Percentiles rank a stretch among this genome's conserved stretches.
Conservation (phyloP, 2,113 vertebrate species). For the Brachypodius melanocephalos region DNA sequence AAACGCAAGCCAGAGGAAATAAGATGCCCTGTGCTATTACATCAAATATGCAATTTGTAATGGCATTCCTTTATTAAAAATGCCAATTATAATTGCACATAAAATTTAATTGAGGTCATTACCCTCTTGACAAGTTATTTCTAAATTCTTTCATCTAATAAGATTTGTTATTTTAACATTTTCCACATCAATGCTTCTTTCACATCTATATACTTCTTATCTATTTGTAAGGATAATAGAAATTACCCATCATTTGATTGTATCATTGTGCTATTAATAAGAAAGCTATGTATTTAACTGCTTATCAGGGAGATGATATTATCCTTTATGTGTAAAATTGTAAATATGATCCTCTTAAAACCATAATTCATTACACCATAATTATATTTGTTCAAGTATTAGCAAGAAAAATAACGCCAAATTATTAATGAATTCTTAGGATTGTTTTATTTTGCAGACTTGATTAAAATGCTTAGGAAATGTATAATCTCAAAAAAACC, state of each 20-base stretch:
- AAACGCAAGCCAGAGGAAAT: slow-evolving; percentile 67
- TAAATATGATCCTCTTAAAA: background rate
- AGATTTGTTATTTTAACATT: slow-evolving; percentile 72
- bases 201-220: slow-evolving; percentile 48
- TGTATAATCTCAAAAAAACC: background rate
- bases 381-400: background rate
- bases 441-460: background rate
- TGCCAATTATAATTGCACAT: slow-evolving; percentile 76
- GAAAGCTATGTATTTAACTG: slow-evolving; percentile 44
- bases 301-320: background rate
- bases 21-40: slow-evolving; percentile 62
- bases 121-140: slow-evolving; percentile 73
- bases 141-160: slow-evolving; percentile 68
- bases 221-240: slow-evolving; percentile 70
- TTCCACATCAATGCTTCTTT: slow-evolving; percentile 69
- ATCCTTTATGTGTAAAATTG: background rate
- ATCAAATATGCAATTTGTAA: slow-evolving; percentile 70
- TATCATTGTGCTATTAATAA: slow-evolving; percentile 56
- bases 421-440: background rate
- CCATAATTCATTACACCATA: background rate
- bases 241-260: slow-evolving; percentile 42
- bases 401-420: background rate
- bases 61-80: slow-evolving; percentile 74
- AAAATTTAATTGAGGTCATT: slow-evolving; percentile 80
- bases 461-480: background rate